A percentile compares a stretch with the other conserved stretches of the same genome.
Evolutionary conservation across 2,888 invertebrate species (phyloP).

Genomic region (Rhaphigaster nebulosa): DNA sequence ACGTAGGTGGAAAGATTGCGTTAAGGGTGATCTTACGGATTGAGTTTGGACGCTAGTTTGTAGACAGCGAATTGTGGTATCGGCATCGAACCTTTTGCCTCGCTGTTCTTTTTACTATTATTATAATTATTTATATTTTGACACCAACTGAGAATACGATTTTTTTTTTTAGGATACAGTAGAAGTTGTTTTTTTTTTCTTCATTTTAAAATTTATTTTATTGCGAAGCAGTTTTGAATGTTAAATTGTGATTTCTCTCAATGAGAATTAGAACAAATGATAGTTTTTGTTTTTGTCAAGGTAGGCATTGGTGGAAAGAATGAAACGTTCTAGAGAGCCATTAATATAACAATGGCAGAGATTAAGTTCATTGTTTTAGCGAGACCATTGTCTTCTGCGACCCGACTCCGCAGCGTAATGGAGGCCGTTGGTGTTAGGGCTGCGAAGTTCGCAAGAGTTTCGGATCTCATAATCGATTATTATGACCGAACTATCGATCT

Average conservation of each 20-base stretch:
- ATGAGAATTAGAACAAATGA: background rate
- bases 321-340: background rate
- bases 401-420: background rate
- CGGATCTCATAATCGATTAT: background rate
- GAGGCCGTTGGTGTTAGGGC: background rate
- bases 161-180: too few relatives aligned
- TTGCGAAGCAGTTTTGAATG: background rate
- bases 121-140: too few relatives aligned
- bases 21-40: too few relatives aligned
- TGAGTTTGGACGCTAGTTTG: too few relatives aligned
- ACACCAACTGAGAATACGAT: too few relatives aligned
- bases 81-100: too few relatives aligned
- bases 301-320: background rate
- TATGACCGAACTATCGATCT: background rate
- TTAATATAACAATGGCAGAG: background rate
- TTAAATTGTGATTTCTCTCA: background rate
- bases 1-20: too few relatives aligned
- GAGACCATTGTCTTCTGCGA: background rate
- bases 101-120: too few relatives aligned
- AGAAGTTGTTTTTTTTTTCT: too few relatives aligned
- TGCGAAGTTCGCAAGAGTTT: background rate
- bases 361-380: background rate
- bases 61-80: too few relatives aligned
- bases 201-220: too few relatives aligned
- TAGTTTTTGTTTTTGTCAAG: background rate